Percentiles rank a stretch among this genome's conserved stretches.
Evolutionary conservation across 2,113 vertebrate species (phyloP).

Genomic region (Corythaeola cristata): DNA sequence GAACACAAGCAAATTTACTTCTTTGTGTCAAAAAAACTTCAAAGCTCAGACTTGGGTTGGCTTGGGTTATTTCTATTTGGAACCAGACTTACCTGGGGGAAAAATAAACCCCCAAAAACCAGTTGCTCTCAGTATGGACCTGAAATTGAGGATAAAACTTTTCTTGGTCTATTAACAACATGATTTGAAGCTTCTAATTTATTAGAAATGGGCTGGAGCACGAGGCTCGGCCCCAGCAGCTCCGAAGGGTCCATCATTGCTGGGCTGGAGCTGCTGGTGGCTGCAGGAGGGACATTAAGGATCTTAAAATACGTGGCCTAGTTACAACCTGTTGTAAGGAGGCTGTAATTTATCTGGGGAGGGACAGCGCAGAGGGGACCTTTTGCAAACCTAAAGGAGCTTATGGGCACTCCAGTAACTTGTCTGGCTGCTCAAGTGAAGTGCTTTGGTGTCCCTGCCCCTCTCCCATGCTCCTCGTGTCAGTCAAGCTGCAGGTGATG

Average conservation of each 20-base stretch:
- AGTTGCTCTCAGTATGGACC: neutral
- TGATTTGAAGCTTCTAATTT: neutral
- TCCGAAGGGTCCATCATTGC: neutral
- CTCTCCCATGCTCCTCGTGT: accelerated
- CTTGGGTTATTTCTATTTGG: neutral
- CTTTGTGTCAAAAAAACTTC: neutral
- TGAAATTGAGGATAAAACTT: neutral
- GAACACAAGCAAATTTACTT: no score
- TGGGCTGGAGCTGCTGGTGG: neutral
- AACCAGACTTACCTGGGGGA: neutral
- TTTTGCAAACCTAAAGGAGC: neutral
- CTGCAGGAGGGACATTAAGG: neutral
- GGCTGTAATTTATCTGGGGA: neutral
- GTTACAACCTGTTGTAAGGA: neutral
- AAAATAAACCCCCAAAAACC: neutral
- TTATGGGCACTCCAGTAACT: neutral
- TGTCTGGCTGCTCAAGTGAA: neutral
- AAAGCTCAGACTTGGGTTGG: neutral
- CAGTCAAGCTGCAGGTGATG: neutral
- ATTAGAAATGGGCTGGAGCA: neutral
- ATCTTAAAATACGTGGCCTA: neutral
- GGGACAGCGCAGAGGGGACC: neutral
- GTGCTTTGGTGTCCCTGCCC: neutral
- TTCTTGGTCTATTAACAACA: neutral
- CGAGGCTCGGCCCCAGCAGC: neutral